Evolutionary conservation across 2,888 invertebrate genomes (phyloP), one percentile per base, ranked within the genome.

Genomic region (Nowickia ferox): DNA sequence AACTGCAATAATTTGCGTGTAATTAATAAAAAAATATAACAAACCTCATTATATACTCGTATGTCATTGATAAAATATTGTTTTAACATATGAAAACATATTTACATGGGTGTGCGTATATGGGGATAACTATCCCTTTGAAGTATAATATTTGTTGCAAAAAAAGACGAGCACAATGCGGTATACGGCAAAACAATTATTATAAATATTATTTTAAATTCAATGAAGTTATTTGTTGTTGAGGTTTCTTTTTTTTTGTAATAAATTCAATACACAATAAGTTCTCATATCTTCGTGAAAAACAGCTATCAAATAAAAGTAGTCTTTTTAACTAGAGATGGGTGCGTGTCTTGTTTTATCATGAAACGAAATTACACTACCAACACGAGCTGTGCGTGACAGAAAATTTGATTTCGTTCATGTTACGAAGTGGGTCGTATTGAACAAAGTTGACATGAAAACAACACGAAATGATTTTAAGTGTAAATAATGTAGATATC

Each of bases 241-340:
- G 66, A 44, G 76, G 55, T 55, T 66, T 66, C 55, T 10, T 10
- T 51, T 51, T 53, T 51, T 40, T 9, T 22, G 22, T 30, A 42
- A 59, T 42, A n/a, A 55, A 55, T 55, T 42, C 11, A n/a, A 72
- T 46, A 30, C 46, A 17, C 30, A 59, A 59, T 22, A 72, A 44
- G n/a, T 0, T 59, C 2, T 17, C 1, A 3, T 19, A 10, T 72
- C 72, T 11, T 30, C 8, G 3, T 22, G 46, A 13, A 69, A 30
- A 76, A 69, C 63, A 40, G 69, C 57, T 53, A 77, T 72, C 66
- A 57, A 53, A 83, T 71, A 72, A 53, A 66, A 83, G 59, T 57
- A 38, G 76, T 40, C 40, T n/a, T 40, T 40, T 40, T 10, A 42
- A 22, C 22, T 22, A 22, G 22, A 22, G 22, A 22, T 22, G 22